phyloP scores from a whole-genome alignment of 2,888 invertebrate genomes.

The Dascillus cervinus region DNA sequence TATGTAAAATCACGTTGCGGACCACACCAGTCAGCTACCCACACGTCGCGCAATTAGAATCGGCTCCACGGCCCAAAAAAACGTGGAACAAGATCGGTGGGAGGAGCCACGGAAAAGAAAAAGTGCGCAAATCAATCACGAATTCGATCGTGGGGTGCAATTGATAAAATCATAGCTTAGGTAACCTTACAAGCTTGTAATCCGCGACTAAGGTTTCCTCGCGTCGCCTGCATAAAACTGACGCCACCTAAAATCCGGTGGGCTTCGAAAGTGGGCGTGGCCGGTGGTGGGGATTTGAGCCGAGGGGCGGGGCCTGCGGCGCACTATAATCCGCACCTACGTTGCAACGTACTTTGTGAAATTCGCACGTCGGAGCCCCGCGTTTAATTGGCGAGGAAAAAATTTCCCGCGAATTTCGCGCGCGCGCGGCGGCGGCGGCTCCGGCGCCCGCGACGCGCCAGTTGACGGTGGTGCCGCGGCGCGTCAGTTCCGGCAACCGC shows the following conservation, averaged over 20 bases:
- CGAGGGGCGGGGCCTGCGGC: slow-evolving; percentile 22
- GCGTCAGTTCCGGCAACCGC: slow-evolving; percentile 8
- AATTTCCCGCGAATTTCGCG: no score
- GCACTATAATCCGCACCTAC: slow-evolving; percentile 24
- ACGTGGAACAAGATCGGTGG: no score
- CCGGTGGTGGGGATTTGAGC: slow-evolving; percentile 19
- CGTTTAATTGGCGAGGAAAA: no score
- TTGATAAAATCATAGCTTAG: slow-evolving; percentile 7
- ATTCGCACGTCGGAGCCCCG: no score
- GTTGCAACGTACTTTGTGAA: no score
- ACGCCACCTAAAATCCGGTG: slow-evolving; percentile 10
- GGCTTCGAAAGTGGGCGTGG: slow-evolving; percentile 23
- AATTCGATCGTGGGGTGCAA: slow-evolving; percentile 3
- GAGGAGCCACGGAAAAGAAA: no score
- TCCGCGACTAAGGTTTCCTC: slow-evolving; percentile 5
- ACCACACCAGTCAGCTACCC: slow-evolving; percentile 8
- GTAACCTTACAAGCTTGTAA: slow-evolving; percentile 4
- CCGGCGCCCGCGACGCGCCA: slow-evolving; percentile 12
- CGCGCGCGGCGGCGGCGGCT: no score
- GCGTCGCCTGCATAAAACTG: slow-evolving; percentile 12
- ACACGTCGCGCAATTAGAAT: no score
- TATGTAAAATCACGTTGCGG: slow-evolving; percentile 10
- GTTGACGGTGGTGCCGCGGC: slow-evolving; percentile 9
- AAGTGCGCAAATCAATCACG: no score
- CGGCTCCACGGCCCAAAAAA: no score